A percentile compares a stretch with the other conserved stretches of the same genome.
These are phyloP conservation scores for Agapornis roseicollis DNA, from an alignment of 2,113 vertebrate species.

Conservation along the genomic window DNA sequence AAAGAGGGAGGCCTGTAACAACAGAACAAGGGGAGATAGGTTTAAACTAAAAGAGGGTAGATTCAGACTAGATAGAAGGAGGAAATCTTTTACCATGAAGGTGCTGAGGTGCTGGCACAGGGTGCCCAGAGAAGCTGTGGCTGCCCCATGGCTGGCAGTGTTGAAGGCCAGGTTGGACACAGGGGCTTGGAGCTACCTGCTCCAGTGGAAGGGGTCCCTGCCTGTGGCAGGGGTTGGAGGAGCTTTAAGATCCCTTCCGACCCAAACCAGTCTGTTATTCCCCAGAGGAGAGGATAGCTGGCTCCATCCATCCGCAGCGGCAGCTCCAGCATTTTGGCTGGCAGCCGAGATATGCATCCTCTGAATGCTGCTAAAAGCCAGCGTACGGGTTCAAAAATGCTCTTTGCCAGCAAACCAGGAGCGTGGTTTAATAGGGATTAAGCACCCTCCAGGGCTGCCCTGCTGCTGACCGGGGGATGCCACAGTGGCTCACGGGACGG, in stretches of 20 bases:
- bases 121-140: neutral
- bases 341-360: neutral
- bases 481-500: neutral
- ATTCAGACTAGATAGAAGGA: neutral
- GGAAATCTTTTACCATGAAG: accelerated
- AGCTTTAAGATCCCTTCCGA: neutral
- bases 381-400: neutral
- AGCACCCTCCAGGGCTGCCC: neutral
- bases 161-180: accelerated
- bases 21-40: neutral
- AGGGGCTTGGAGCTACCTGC: too few species aligned
- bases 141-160: neutral
- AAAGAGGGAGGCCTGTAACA: neutral
- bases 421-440: neutral
- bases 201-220: accelerated
- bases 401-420: neutral
- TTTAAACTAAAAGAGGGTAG: neutral
- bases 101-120: neutral
- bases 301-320: neutral
- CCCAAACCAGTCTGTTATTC: neutral
- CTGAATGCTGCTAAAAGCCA: neutral
- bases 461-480: neutral
- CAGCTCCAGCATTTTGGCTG: neutral
- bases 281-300: neutral
- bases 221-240: accelerated